Evolutionary conservation across 2,797 vertebrate species (phyloP).

Genomic region (Octomys mimax): DNA sequence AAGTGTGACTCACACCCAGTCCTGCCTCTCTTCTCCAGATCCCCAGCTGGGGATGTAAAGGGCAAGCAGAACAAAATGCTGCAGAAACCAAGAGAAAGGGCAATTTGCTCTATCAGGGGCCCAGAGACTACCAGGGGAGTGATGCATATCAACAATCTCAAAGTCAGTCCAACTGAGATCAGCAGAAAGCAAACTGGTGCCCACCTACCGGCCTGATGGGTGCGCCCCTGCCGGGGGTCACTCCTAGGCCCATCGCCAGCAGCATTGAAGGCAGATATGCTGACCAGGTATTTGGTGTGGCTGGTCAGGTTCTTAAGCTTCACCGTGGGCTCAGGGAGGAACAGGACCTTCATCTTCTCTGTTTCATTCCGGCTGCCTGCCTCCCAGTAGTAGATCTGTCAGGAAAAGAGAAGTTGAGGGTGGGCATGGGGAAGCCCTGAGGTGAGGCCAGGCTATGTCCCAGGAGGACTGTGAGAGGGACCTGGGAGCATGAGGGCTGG

Average conservation of each 20-base stretch:
- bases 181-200: fast-evolving
- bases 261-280: conserved; percentile 95
- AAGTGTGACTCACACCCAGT: fast-evolving
- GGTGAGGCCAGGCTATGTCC: background rate
- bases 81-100: background rate
- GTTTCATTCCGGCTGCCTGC: conserved; percentile 93
- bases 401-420: background rate
- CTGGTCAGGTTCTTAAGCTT: conserved; percentile 96
- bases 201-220: conserved; percentile 93
- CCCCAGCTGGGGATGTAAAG: background rate
- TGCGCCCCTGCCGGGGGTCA: conserved; percentile 92
- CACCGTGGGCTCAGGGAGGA: conserved; percentile 93
- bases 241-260: conserved; percentile 96
- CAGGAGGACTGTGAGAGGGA: background rate
- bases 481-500: background rate
- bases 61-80: fast-evolving
- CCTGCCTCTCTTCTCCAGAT: background rate
- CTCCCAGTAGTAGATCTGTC: conserved; percentile 97
- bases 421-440: fast-evolving
- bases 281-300: conserved; percentile 94
- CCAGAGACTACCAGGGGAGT: background rate
- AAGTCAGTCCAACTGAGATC: fast-evolving
- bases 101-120: fast-evolving
- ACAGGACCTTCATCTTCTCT: conserved; percentile 95
- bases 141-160: background rate